Conservation (phyloP, 2,888 invertebrate genomes). For the Rapana venosa region DNA sequence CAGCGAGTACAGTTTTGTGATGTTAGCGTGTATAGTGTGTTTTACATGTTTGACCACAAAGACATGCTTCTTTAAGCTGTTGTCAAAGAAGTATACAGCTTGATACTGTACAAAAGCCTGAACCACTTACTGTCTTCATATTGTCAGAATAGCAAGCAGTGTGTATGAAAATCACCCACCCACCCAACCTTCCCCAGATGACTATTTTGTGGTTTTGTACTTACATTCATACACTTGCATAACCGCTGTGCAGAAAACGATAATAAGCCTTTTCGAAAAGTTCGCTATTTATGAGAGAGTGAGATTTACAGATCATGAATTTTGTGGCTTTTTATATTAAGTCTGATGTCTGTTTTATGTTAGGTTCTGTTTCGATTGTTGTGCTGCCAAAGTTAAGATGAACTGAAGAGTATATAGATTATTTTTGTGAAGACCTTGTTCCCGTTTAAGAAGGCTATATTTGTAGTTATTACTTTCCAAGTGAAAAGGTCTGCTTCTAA, state of each 20-base stretch:
- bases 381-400: background rate
- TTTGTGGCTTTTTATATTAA: background rate
- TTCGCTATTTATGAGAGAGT: background rate
- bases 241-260: background rate
- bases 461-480: constrained; percentile 18
- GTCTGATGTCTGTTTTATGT: background rate
- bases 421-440: constrained; percentile 7
- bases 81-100: too few species aligned
- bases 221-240: background rate
- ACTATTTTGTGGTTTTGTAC: background rate
- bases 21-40: too few species aligned
- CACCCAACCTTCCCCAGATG: background rate
- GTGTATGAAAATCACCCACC: background rate
- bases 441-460: constrained; percentile 1
- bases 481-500: background rate
- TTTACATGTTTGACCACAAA: too few species aligned
- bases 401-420: background rate
- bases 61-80: too few species aligned
- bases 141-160: background rate
- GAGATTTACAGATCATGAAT: too few species aligned
- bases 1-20: too few species aligned
- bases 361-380: background rate
- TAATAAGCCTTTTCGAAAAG: background rate
- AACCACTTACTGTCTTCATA: too few species aligned
- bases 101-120: too few species aligned